Evolutionary conservation across 1,140 invertebrate genomes (phyloP).

Genomic region (Trichoplusia ni): DNA sequence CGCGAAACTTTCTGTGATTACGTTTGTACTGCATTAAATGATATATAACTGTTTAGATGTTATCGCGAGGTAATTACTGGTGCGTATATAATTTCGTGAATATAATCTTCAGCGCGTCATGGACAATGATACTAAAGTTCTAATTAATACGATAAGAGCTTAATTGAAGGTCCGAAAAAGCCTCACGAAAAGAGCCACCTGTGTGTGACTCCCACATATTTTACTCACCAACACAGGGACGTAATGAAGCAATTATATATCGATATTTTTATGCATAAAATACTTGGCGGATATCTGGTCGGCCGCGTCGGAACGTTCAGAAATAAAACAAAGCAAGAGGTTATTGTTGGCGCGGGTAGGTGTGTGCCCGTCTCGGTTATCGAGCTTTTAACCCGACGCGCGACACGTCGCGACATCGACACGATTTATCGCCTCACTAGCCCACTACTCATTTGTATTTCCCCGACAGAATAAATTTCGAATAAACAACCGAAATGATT

Average conservation of each 20-base stretch:
- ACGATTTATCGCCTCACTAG: constrained; percentile 79
- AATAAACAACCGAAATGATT: constrained; percentile 67
- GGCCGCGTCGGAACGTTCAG: constrained; percentile 59
- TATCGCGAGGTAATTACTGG: constrained; percentile 17
- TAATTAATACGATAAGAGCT: constrained; percentile 31
- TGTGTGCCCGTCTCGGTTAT: constrained; percentile 76
- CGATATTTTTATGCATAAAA: constrained; percentile 82
- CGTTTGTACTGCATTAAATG: constrained; percentile 18
- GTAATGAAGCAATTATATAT: constrained; percentile 82
- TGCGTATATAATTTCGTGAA: constrained; percentile 9
- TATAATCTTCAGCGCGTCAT: constrained; percentile 17
- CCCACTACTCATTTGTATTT: constrained; percentile 77
- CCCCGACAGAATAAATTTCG: constrained; percentile 70
- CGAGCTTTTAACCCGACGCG: constrained; percentile 80
- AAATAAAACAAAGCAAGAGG: constrained; percentile 76
- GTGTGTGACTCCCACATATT: constrained; percentile 79
- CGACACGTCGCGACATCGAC: constrained; percentile 77
- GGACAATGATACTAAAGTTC: constrained; percentile 33
- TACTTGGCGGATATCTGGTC: constrained; percentile 76
- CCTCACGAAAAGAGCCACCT: constrained; percentile 55
- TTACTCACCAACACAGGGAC: constrained; percentile 80
- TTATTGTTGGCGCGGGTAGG: constrained; percentile 78
- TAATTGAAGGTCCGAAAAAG: constrained; percentile 29
- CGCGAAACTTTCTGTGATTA: constrained; percentile 20
- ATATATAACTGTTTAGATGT: constrained; percentile 5